A percentile compares a stretch with the other conserved stretches of the same genome.
These are phyloP conservation scores for Mythimna vitellina DNA, from an alignment of 2,888 invertebrate genomes.

Conservation along the genomic window DNA sequence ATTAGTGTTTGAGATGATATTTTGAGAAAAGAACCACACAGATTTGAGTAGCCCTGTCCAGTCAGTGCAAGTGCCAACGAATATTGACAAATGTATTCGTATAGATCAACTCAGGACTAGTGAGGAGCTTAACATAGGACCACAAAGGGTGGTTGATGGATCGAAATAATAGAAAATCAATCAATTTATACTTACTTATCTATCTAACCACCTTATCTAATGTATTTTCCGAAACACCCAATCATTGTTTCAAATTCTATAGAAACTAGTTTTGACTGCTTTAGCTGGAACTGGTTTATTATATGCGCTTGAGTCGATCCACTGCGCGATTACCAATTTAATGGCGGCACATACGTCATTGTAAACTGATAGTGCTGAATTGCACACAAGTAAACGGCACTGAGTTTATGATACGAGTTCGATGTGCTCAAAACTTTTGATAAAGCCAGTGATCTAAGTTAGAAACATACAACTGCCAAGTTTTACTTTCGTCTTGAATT, in stretches of 20 bases:
- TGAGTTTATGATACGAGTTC: background rate
- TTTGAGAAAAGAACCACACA: too few relatives aligned
- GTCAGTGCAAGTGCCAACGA: too few relatives aligned
- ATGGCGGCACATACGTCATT: constrained; percentile 34
- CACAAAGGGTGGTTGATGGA: too few relatives aligned
- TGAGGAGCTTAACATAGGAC: too few relatives aligned
- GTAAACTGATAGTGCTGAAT: constrained; percentile 23
- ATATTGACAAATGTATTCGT: too few relatives aligned
- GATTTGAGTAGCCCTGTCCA: too few relatives aligned
- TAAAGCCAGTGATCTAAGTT: background rate
- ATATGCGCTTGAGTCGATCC: constrained; percentile 31
- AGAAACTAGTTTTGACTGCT: constrained; percentile 40
- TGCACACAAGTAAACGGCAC: constrained; percentile 7
- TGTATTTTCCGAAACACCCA: background rate
- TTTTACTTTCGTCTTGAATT: background rate
- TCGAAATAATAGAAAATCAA: background rate
- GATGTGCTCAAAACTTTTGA: background rate
- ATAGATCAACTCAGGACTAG: too few relatives aligned
- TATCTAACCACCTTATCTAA: background rate
- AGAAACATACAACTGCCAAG: background rate
- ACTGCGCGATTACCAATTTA: constrained; percentile 27
- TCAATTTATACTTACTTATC: background rate
- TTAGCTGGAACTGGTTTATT: constrained; percentile 37
- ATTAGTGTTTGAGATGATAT: too few relatives aligned
- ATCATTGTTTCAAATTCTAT: constrained; percentile 25